Conservation (phyloP, 2,113 vertebrate species). For the Xyliphius kryptos region DNA sequence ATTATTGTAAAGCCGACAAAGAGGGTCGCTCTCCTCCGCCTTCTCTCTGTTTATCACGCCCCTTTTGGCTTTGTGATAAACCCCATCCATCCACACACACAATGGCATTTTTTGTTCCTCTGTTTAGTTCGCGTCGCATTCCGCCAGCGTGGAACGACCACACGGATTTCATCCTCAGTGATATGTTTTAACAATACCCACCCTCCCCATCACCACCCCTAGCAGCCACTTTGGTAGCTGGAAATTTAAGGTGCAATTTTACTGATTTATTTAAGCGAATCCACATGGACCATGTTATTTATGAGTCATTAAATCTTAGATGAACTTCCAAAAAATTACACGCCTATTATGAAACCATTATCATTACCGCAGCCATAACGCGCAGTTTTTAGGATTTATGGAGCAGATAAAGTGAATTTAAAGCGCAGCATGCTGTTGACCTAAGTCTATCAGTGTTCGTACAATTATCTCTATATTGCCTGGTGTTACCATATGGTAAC, state of each 20-base stretch:
- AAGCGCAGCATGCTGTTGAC: constrained; percentile 29
- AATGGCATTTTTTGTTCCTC: constrained; percentile 84
- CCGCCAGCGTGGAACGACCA: constrained; percentile 66
- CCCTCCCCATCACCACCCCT: too few relatives aligned
- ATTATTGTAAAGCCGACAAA: constrained; percentile 70
- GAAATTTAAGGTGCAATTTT: constrained; percentile 53
- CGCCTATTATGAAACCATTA: constrained; percentile 50
- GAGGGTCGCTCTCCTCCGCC: constrained; percentile 57
- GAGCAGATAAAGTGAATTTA: constrained; percentile 23
- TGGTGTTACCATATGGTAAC: too few relatives aligned
- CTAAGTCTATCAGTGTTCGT: constrained; percentile 20
- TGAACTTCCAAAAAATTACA: constrained; percentile 53
- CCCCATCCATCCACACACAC: constrained; percentile 74
- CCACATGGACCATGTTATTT: constrained; percentile 51
- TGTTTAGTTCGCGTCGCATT: constrained; percentile 77
- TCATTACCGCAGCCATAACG: too few relatives aligned
- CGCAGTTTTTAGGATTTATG: constrained; percentile 32
- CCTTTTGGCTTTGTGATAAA: constrained; percentile 68
- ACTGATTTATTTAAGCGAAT: constrained; percentile 68
- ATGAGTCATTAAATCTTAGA: constrained; percentile 53
- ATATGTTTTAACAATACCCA: constrained; percentile 24
- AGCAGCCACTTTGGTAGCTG: too few relatives aligned
- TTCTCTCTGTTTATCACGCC: constrained; percentile 50
- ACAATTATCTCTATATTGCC: too few relatives aligned
- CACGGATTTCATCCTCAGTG: constrained; percentile 51